Conservation (phyloP, 2,113 vertebrate species). For the Ciconia maguari region DNA sequence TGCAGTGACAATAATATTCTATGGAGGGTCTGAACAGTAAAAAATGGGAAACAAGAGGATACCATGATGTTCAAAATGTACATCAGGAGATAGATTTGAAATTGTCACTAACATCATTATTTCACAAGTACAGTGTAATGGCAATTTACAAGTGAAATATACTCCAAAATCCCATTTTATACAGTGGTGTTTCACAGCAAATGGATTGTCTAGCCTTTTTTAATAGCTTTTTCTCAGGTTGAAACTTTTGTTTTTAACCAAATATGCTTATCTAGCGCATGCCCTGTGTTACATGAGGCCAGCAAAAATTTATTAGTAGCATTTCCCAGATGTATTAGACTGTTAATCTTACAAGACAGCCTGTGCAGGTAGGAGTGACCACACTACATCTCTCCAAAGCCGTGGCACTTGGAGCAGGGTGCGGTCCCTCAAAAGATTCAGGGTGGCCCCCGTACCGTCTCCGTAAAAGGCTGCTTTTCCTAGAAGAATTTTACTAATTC, state of each 20-base stretch:
- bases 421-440: neutral
- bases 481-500: neutral
- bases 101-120: slow-evolving; percentile 43
- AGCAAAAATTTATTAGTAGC: neutral
- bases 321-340: neutral
- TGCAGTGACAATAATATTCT: slow-evolving; percentile 70
- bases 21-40: slow-evolving; percentile 69
- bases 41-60: slow-evolving; percentile 69
- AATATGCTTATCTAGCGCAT: neutral
- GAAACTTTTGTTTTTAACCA: neutral
- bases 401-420: fast-evolving
- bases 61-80: slow-evolving; percentile 52
- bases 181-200: neutral
- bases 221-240: neutral
- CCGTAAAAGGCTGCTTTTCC: neutral
- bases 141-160: slow-evolving; percentile 40
- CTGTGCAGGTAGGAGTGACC: neutral
- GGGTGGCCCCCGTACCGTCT: fast-evolving
- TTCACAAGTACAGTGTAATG: slow-evolving; percentile 7
- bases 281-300: neutral
- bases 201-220: neutral
- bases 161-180: neutral
- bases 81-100: slow-evolving; percentile 51
- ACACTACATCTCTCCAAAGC: neutral
- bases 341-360: neutral